Conservation (phyloP, 2,888 invertebrate species). For the Serrognathus titanus region DNA sequence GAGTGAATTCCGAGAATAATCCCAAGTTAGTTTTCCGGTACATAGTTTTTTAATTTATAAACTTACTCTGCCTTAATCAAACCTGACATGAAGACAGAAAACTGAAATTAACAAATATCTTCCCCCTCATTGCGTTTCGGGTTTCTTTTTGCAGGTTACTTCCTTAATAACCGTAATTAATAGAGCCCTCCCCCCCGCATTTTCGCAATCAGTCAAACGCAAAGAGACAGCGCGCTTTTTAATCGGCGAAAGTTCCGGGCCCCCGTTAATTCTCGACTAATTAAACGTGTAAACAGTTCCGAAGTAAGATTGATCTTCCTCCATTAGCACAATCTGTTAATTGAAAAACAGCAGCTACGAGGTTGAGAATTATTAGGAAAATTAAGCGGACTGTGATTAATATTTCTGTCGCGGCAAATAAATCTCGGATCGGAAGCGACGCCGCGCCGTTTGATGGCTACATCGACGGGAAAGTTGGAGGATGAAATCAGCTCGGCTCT, state of each 20-base stretch:
- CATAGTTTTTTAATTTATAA: too few relatives aligned
- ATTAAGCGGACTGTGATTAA: conserved; percentile 29
- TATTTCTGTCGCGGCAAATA: conserved; percentile 19
- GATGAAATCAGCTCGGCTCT: too few relatives aligned
- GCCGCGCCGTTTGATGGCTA: too few relatives aligned
- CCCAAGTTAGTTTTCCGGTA: too few relatives aligned
- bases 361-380: conserved; percentile 28
- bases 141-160: too few relatives aligned
- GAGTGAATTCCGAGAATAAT: too few relatives aligned
- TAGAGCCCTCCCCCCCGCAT: not conserved
- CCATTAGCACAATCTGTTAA: conserved; percentile 22
- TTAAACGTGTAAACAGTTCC: conserved; percentile 31
- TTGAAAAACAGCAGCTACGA: conserved; percentile 25
- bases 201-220: conserved; percentile 19
- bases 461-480: too few relatives aligned
- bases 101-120: too few relatives aligned
- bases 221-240: conserved; percentile 23
- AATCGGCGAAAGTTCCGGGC: conserved; percentile 23
- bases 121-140: too few relatives aligned
- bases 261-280: conserved; percentile 27
- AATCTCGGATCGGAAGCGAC: not conserved
- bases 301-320: conserved; percentile 28
- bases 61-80: too few relatives aligned
- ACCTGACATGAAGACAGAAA: too few relatives aligned
- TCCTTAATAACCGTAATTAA: not conserved